phyloP scores from a whole-genome alignment of 2,113 vertebrate species.

The Seriola quinqueradiata region DNA sequence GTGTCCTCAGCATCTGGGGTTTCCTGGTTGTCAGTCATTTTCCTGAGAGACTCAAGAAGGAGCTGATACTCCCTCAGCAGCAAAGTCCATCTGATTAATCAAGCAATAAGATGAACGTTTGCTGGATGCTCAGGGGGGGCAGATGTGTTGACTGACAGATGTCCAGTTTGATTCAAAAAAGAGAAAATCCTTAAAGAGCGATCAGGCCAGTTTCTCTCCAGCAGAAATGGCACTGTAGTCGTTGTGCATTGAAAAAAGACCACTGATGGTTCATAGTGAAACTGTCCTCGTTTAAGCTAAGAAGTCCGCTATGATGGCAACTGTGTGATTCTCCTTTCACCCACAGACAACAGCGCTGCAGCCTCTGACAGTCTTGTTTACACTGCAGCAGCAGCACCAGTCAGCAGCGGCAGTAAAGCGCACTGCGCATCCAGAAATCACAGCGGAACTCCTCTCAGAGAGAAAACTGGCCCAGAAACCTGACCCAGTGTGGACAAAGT shows the following conservation, averaged over 20 bases:
- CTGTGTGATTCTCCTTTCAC: neutral
- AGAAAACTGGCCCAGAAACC: neutral
- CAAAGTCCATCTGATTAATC: conserved; percentile 34
- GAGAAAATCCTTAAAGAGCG: conserved; percentile 11
- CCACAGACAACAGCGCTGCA: conserved; percentile 39
- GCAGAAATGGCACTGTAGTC: neutral
- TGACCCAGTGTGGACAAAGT: neutral
- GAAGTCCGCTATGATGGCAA: neutral
- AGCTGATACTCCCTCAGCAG: neutral
- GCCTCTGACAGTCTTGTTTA: conserved; percentile 65
- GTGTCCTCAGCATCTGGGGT: conserved; percentile 58
- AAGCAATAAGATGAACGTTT: neutral
- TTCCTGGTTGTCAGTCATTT: conserved; percentile 76
- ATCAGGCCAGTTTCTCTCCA: neutral
- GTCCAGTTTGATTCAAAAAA: conserved; percentile 8
- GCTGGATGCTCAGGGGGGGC: conserved; percentile 2
- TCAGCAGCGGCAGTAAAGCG: conserved; percentile 46
- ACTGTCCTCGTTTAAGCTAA: neutral
- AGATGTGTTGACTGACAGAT: conserved; percentile 16
- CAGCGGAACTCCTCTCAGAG: conserved; percentile 3
- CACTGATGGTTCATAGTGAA: neutral
- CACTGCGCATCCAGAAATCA: conserved; percentile 72
- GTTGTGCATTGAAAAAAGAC: neutral
- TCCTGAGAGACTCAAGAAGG: conserved; percentile 3
- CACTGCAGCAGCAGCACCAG: conserved; percentile 64